Conservation (phyloP, 2,113 vertebrate genomes). For the Pterophyllum scalare region DNA sequence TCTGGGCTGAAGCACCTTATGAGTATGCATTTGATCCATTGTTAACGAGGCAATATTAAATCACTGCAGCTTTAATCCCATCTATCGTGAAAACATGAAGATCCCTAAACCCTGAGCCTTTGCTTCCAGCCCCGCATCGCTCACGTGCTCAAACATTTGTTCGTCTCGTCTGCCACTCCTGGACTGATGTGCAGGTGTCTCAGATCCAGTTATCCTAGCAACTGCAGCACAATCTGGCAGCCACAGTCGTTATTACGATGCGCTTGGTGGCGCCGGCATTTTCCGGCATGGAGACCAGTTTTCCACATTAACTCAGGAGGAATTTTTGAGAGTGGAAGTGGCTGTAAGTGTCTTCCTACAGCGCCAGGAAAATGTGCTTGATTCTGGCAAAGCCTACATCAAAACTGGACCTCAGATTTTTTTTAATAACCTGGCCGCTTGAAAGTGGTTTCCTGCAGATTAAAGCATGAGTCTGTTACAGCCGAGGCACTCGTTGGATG, state of each 20-base stretch:
- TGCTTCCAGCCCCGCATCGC: no score
- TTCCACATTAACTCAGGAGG: neutral
- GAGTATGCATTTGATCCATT: neutral
- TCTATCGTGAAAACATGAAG: accelerated
- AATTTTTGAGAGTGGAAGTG: neutral
- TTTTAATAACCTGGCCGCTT: neutral
- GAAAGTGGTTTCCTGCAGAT: neutral
- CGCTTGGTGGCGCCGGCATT: neutral
- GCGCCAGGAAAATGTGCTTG: neutral
- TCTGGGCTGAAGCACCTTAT: neutral
- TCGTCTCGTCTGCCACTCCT: neutral
- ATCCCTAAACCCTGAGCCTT: neutral
- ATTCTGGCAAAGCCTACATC: neutral
- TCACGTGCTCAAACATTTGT: neutral
- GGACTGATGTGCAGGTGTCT: neutral
- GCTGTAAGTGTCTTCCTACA: neutral
- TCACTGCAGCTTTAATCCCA: neutral
- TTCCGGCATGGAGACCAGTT: neutral
- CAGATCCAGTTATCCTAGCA: neutral
- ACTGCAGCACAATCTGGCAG: neutral
- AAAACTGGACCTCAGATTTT: neutral
- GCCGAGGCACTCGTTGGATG: neutral
- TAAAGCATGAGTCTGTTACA: neutral
- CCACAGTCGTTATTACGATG: neutral
- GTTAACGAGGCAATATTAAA: neutral